Evolutionary conservation across 2,888 invertebrate species (phyloP).

Genomic region (Lymantria monacha): DNA sequence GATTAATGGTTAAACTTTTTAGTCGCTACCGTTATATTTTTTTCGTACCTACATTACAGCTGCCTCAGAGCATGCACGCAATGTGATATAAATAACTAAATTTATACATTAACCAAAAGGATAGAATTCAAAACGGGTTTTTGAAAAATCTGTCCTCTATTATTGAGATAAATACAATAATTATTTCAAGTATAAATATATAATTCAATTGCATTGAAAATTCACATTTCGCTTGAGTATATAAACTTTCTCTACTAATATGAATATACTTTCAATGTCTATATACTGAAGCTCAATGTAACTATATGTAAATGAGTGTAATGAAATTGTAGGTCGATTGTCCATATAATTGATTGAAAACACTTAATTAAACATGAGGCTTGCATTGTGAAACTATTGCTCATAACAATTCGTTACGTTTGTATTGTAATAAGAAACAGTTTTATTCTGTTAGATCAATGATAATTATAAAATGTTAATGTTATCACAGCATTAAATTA

Average conservation of each 20-base stretch:
- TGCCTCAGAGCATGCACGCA: slow-evolving; percentile 65
- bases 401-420: slow-evolving; percentile 14
- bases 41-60: slow-evolving; percentile 62
- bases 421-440: slow-evolving; percentile 31
- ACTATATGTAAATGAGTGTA: slow-evolving; percentile 16
- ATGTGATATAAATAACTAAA: slow-evolving; percentile 30
- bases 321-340: slow-evolving; percentile 15
- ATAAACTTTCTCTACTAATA: slow-evolving; percentile 17
- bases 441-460: slow-evolving; percentile 28
- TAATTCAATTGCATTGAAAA: slow-evolving; percentile 33
- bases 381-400: slow-evolving; percentile 25
- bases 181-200: slow-evolving; percentile 21
- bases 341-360: slow-evolving; percentile 16
- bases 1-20: slow-evolving; percentile 33
- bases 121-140: slow-evolving; percentile 40
- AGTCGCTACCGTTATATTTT: slow-evolving; percentile 39
- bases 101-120: slow-evolving; percentile 16
- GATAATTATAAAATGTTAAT: slow-evolving; percentile 63
- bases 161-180: slow-evolving; percentile 1
- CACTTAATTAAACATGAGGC: slow-evolving; percentile 21
- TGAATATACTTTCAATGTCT: slow-evolving; percentile 15
- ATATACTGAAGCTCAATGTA: slow-evolving; percentile 25
- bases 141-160: slow-evolving; percentile 16
- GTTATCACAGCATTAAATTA: slow-evolving; percentile 80
- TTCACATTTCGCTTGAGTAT: slow-evolving; percentile 23